A percentile compares a stretch with the other conserved stretches of the same genome.
phyloP scores from a whole-genome alignment of 2,888 invertebrate species.

The Hyposoter dolosus region DNA sequence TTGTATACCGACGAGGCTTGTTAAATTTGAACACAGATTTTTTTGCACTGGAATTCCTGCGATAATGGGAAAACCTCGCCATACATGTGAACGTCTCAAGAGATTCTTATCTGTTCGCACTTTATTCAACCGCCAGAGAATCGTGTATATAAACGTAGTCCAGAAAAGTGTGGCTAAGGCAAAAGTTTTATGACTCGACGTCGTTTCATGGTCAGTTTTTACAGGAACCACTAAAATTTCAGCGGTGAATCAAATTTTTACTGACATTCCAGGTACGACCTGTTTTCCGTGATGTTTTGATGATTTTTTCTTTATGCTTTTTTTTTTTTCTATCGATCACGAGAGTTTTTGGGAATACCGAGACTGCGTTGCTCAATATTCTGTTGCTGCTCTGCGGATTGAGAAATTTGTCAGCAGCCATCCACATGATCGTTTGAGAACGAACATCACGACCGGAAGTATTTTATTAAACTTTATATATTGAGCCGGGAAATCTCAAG shows the following conservation, averaged over 20 bases:
- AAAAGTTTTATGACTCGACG: constrained; percentile 21
- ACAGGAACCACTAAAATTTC: constrained; percentile 10
- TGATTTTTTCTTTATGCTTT: neutral
- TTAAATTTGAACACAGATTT: constrained; percentile 40
- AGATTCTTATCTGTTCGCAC: constrained; percentile 57
- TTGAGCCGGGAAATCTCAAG: neutral
- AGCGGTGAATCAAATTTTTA: constrained; percentile 10
- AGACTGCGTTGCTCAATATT: neutral
- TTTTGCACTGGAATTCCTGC: constrained; percentile 39
- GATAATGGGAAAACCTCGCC: constrained; percentile 22
- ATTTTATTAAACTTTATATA: neutral
- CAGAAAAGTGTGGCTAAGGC: neutral
- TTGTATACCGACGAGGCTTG: constrained; percentile 20
- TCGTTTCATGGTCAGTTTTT: neutral
- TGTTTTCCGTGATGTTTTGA: neutral
- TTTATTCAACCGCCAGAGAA: constrained; percentile 21
- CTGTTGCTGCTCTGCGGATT: neutral
- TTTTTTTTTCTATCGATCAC: neutral
- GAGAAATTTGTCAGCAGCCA: neutral
- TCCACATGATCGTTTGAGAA: neutral
- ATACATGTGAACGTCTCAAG: constrained; percentile 21
- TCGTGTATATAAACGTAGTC: constrained; percentile 16
- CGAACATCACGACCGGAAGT: neutral
- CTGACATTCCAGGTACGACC: neutral
- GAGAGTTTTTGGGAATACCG: neutral